These are phyloP conservation scores for Drosophila acutilabella DNA, from an alignment of 2,888 invertebrate genomes.

Conservation along the genomic window DNA sequence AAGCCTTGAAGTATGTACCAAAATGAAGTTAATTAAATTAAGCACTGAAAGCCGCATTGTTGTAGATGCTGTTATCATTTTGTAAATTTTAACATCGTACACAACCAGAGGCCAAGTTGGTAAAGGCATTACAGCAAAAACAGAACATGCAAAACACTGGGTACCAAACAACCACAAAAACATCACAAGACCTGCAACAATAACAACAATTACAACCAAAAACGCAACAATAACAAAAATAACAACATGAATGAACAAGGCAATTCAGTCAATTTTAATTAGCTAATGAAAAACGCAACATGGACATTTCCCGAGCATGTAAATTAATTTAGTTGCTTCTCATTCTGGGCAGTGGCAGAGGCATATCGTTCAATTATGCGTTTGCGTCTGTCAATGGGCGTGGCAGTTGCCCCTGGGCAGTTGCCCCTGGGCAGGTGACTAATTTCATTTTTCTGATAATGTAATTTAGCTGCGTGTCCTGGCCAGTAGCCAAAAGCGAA, in stretches of 20 bases:
- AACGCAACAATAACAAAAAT: conserved; percentile 5
- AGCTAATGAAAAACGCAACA: conserved; percentile 65
- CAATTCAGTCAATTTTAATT: conserved; percentile 68
- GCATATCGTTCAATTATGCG: conserved; percentile 45
- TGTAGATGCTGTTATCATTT: conserved; percentile 44
- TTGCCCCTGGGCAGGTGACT: conserved; percentile 51
- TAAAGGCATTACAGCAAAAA: conserved; percentile 12
- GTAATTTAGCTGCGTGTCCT: conserved; percentile 51
- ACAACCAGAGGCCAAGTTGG: conserved; percentile 25
- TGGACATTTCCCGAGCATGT: conserved; percentile 43
- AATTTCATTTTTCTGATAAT: conserved; percentile 64
- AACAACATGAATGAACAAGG: conserved; percentile 38
- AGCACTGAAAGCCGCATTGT: conserved; percentile 35
- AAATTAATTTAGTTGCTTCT: conserved; percentile 54
- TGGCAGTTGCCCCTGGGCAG: conserved; percentile 43
- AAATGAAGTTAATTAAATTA: conserved; percentile 49
- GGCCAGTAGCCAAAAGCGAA: conserved; percentile 22
- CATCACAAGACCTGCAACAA: conserved; percentile 24
- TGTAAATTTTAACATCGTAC: conserved; percentile 37
- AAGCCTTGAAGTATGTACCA: background rate
- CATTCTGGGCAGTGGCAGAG: conserved; percentile 1
- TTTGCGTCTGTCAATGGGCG: conserved; percentile 33
- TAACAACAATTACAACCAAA: conserved; percentile 4
- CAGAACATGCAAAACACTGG: conserved; percentile 26
- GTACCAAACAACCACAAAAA: conserved; percentile 9